Evolutionary conservation across 92 coral and sea anemone genomes (phyloP).

Genomic region (Scolanthus callimorphus): DNA sequence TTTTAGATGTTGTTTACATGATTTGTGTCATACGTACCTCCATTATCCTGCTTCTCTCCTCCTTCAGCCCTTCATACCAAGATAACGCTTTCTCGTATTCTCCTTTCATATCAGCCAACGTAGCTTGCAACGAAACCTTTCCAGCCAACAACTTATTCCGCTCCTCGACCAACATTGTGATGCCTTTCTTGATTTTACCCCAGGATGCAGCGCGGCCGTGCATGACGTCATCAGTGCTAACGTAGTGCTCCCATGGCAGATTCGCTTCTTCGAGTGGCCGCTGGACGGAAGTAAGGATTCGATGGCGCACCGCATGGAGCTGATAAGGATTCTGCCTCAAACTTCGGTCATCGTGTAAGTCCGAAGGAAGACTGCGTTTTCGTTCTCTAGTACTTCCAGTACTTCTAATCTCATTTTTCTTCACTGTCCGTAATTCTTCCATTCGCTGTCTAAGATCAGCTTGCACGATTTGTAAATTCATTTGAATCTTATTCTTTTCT

Average conservation of each 20-base stretch:
- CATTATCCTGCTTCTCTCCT: background rate
- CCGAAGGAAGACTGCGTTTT: no score
- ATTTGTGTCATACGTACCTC: constrained; percentile 14
- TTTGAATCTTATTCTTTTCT: no score
- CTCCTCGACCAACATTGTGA: constrained; percentile 40
- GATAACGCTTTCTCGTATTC: constrained; percentile 1
- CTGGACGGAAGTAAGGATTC: constrained; percentile 48
- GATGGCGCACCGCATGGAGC: constrained; percentile 37
- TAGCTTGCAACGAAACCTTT: constrained; percentile 22
- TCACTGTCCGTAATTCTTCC: no score
- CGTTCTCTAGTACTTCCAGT: no score
- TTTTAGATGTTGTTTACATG: no score
- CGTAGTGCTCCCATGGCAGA: constrained; percentile 3
- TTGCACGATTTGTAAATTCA: no score
- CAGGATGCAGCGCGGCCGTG: constrained; percentile 31
- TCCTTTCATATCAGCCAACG: constrained; percentile 13
- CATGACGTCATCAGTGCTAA: constrained; percentile 16
- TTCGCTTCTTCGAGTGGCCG: constrained; percentile 50
- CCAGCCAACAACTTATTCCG: constrained; percentile 23
- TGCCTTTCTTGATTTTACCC: constrained; percentile 41
- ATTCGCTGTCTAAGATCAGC: no score
- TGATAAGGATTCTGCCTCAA: no score
- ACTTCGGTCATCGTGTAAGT: no score
- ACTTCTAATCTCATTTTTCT: no score
- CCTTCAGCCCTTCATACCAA: constrained; percentile 4